phyloP scores from a whole-genome alignment of 2,888 invertebrate genomes.

The Aporophyla lueneburgensis region DNA sequence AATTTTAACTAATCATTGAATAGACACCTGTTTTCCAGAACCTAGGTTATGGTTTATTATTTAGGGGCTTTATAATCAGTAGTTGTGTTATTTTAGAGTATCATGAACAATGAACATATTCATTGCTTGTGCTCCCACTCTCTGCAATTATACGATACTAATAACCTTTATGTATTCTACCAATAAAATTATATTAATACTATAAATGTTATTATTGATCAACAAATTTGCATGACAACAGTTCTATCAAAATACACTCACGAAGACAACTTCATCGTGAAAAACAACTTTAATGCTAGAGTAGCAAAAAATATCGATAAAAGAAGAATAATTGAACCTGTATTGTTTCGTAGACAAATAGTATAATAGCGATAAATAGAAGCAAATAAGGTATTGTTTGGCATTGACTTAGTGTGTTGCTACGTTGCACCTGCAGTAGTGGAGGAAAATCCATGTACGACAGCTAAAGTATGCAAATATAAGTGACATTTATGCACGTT shows the following conservation, averaged over 20 bases:
- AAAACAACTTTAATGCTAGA: constrained; percentile 11
- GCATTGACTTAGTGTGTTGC: constrained; percentile 9
- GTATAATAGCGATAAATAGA: constrained; percentile 13
- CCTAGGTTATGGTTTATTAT: not conserved
- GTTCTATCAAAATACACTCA: not conserved
- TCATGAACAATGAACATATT: not conserved
- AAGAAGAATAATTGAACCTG: not conserved
- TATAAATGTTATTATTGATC: constrained; percentile 5
- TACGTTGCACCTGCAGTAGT: not conserved
- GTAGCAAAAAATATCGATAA: not conserved
- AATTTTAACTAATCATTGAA: not conserved
- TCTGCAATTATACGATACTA: not conserved
- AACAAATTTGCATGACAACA: constrained; percentile 9
- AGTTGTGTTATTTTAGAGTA: not conserved
- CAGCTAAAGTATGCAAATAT: constrained; percentile 15
- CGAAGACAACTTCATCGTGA: not conserved
- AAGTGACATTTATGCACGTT: constrained; percentile 7
- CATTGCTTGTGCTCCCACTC: not conserved
- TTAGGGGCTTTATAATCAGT: not conserved
- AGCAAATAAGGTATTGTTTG: constrained; percentile 28
- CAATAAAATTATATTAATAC: constrained; percentile 4
- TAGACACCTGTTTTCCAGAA: not conserved
- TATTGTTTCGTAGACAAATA: constrained; percentile 4
- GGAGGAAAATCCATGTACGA: constrained; percentile 30
- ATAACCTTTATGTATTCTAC: not conserved